A percentile compares a stretch with the other conserved stretches of the same genome.
Evolutionary conservation across 2,888 invertebrate genomes (phyloP).

Genomic region (Mayetiola destructor): DNA sequence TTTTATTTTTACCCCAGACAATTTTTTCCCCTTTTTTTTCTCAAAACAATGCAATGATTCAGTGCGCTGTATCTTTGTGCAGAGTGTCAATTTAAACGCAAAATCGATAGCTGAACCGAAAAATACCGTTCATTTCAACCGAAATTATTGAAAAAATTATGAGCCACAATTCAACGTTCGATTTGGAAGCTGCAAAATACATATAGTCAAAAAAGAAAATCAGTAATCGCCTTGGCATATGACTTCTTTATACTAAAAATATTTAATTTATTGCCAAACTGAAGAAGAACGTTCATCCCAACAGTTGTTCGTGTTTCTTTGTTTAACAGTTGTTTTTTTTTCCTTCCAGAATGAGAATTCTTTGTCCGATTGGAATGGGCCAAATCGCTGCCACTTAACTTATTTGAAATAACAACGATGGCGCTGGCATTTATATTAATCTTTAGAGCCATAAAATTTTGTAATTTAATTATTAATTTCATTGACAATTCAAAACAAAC

Average conservation of each 20-base stretch:
- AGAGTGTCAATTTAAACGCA: neutral
- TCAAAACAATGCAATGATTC: no score
- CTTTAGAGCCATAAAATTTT: neutral
- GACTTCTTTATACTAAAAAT: conserved; percentile 12
- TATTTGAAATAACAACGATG: no score
- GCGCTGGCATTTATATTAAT: no score
- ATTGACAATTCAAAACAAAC: neutral
- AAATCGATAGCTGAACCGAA: neutral
- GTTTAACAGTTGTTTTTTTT: no score
- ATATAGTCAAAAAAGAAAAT: neutral
- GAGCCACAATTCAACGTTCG: neutral
- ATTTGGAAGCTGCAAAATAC: neutral
- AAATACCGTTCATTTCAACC: neutral
- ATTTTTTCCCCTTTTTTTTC: no score
- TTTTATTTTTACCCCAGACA: no score
- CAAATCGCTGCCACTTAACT: no score
- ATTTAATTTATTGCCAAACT: conserved; percentile 12
- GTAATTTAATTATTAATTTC: conserved; percentile 12
- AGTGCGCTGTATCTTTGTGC: no score
- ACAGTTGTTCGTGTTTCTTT: no score
- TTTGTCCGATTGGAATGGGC: no score
- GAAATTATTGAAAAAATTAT: neutral
- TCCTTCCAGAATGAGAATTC: no score
- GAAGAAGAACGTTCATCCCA: no score
- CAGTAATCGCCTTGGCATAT: conserved; percentile 2